Base-by-base conservation (phyloP, 1,140 invertebrate genomes). In the Achatina immaculata region DNA sequence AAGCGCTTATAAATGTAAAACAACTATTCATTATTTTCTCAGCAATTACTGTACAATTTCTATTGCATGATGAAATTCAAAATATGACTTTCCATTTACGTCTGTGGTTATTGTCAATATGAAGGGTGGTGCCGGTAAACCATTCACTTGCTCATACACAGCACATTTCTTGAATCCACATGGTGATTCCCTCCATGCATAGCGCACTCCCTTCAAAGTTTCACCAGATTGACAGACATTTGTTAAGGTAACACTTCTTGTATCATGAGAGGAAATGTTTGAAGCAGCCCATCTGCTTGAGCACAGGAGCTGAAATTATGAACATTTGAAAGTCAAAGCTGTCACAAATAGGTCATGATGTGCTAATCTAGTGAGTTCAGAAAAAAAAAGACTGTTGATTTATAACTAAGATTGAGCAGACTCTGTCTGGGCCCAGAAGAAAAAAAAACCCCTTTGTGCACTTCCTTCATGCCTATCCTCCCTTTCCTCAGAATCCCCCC, bases 131-230 rank as follows among this genome's bases (percentile, higher is more conserved):
- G 72, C 85, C 43, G 85, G 85, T 21, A 86, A 55, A 36, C 73
- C 66, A 40, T 65, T 85, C n/a, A 73, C 80, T 34, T 55, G 43
- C 7, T 80, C 74, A 74, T 86, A 86, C 0, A 84, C 40, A 45
- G 84, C 80, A 48, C 85, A 86, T 38, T 83, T 75, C 48, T 82
- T 83, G n/a, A 85, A 68, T 0, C 36, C n/a, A 75, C 85, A 86
- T 6, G 85, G 85, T 65, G 79, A 82, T 42, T 81, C 80, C 45
- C 78, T 68, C 85, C 85, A 86, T 0, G 82, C 84, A 71, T 86
- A 86, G 73, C 85, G 73, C 0, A 86, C 48, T 21, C 83, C 85
- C 43, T 82, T 81, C 0, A 85, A 66, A 31, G 74, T 77, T 68
- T 80, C 69, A 11, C 55, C 75, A 0, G 34, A 4, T 43, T 85